Base-by-base conservation (phyloP, 2,113 vertebrate genomes). In the Myotis davidii region DNA sequence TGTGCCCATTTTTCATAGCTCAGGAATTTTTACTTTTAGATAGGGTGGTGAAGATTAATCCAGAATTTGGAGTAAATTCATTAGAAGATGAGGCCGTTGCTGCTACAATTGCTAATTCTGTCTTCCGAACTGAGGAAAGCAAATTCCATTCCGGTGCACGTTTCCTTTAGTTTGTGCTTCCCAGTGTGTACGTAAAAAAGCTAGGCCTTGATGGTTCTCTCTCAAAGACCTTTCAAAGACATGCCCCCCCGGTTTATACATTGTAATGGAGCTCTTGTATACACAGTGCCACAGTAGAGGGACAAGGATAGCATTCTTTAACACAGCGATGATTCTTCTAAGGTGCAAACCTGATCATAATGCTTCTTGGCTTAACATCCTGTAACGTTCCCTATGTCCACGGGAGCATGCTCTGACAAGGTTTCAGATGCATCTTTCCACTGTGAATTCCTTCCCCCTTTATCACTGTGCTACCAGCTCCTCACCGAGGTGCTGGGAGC, bases 41-140 rank as follows among this genome's bases (percentile, higher is more conserved):
- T 79, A 70, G 34, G 76, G 89, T 81, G 39, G 37, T 82, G 34
- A 96, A 94, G 90, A 82, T 56, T 94, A 72, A 88, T 67, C 78
- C 18, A 91, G 78, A 89, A 90, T 77, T 88, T 78, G 56, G 29
- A 88, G 50, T 37, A 83, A 89, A 64, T 93, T 89, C 76, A 32
- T 91, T 59, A 74, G 65, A 84, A 69, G 67, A n/a, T 48, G 42
- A 74, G 20, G 7, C 48, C 52, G 0, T 85, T 92, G 50, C n/a
- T 74, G 42, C 9, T 73, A 13, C 48, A 72, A 48, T 16, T 76
- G 12, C 65, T 88, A 54, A 84, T 67, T 48, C 69, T 88, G 54
- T 90, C 59, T 91, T 96, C 89, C 59, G 42, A 78, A 79, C 6
- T 6, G 9, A 90, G 16, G 39, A 61, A 94, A 81, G 59, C 61